Evolutionary conservation across 2,113 vertebrate genomes (phyloP).

Genomic region (Gopherus flavomarginatus): DNA sequence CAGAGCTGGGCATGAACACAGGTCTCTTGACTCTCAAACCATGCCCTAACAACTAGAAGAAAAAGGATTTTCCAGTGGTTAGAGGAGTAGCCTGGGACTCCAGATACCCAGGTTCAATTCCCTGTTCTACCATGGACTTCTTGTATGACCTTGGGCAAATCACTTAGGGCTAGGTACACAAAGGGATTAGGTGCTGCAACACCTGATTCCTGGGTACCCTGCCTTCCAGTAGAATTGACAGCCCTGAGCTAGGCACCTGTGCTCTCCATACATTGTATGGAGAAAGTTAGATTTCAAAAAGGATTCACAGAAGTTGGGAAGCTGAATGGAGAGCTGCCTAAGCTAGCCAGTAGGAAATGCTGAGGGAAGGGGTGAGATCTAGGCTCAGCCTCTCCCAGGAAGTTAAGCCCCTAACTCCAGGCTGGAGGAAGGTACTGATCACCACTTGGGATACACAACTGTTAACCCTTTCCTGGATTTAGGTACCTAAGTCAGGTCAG

Average conservation of each 20-base stretch:
- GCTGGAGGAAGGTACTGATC: not conserved
- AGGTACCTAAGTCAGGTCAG: not conserved
- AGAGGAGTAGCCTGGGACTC: not conserved
- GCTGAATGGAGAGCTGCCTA: not conserved
- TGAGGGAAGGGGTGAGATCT: not conserved
- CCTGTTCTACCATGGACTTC: not conserved
- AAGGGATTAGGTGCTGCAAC: too few species aligned
- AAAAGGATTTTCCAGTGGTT: not conserved
- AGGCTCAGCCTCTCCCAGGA: not conserved
- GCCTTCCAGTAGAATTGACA: too few species aligned
- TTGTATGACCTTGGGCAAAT: not conserved
- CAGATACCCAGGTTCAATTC: not conserved
- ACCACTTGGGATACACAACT: not conserved
- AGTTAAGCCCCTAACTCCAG: too few species aligned
- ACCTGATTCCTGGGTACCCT: not conserved
- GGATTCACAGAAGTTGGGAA: not conserved
- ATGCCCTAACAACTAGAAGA: not conserved
- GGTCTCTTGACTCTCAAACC: not conserved
- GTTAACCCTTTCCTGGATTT: not conserved
- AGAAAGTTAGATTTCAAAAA: not conserved
- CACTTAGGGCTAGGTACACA: not conserved
- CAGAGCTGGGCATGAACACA: not conserved
- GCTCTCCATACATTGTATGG: not conserved
- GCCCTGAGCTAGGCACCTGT: too few species aligned
- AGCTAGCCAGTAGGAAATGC: not conserved